phyloP scores from a whole-genome alignment of 2,888 invertebrate genomes.

The Phlogophora meticulosa region DNA sequence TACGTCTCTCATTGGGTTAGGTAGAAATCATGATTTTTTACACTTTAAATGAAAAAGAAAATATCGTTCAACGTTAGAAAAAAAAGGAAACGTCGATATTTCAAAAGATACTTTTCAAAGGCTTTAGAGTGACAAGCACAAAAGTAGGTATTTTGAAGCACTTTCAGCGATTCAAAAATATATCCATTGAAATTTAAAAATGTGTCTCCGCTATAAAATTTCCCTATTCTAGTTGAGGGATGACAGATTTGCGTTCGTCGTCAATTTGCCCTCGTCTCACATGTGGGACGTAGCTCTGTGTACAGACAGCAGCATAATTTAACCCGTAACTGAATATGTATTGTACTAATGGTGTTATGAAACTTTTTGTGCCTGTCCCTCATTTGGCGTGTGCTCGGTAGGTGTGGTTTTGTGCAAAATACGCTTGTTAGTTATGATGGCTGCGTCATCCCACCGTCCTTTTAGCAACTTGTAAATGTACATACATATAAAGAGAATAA shows the following conservation, averaged over 20 bases:
- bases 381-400: slow-evolving; percentile 24
- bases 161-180: slow-evolving; percentile 24
- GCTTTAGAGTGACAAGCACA: neutral
- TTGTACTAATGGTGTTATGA: slow-evolving; percentile 29
- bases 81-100: slow-evolving; percentile 8
- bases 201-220: slow-evolving; percentile 31
- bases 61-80: too few relatives aligned
- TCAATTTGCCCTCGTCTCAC: slow-evolving; percentile 53
- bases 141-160: slow-evolving; percentile 8
- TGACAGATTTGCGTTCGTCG: slow-evolving; percentile 62
- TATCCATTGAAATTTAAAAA: slow-evolving; percentile 40
- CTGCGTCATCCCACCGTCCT: slow-evolving; percentile 1
- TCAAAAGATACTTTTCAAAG: neutral
- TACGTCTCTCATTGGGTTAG: too few relatives aligned
- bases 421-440: slow-evolving; percentile 7
- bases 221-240: slow-evolving; percentile 42
- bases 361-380: slow-evolving; percentile 42
- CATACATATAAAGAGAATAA: slow-evolving; percentile 25
- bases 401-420: slow-evolving; percentile 37
- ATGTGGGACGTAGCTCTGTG: slow-evolving; percentile 31
- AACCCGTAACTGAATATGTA: slow-evolving; percentile 5
- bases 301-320: slow-evolving; percentile 48
- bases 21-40: too few relatives aligned
- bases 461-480: slow-evolving; percentile 1
- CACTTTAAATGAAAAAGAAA: too few relatives aligned